These are phyloP conservation scores for Halichoerus grypus DNA, from an alignment of 2,113 vertebrate species.

Conservation along the genomic window DNA sequence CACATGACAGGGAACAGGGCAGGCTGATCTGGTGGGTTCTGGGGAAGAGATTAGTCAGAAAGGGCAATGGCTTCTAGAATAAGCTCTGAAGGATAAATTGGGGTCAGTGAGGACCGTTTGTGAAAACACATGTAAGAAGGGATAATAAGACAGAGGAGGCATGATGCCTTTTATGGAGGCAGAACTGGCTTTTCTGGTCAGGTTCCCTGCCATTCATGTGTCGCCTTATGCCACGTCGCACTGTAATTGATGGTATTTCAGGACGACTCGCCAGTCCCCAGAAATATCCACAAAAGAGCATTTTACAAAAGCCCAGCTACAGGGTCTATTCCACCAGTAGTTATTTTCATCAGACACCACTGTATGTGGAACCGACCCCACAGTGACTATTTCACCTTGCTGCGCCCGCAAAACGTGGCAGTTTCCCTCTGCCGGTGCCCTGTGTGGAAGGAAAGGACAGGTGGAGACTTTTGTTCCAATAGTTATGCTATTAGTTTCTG, in stretches of 20 bases:
- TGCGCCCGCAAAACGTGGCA: background rate
- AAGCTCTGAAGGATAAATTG: background rate
- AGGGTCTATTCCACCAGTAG: background rate
- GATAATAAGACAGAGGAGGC: background rate
- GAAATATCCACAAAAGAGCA: background rate
- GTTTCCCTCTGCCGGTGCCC: background rate
- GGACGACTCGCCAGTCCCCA: background rate
- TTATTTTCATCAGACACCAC: background rate
- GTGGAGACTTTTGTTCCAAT: background rate
- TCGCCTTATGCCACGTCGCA: background rate
- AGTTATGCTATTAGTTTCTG: background rate
- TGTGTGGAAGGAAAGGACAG: background rate
- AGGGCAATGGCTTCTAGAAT: background rate
- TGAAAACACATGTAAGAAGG: background rate
- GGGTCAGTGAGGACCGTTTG: background rate
- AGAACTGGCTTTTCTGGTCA: background rate
- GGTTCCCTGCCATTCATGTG: background rate
- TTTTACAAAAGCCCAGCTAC: background rate
- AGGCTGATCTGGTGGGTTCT: background rate
- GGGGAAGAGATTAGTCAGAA: background rate
- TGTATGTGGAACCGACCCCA: background rate
- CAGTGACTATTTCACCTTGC: background rate
- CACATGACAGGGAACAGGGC: background rate
- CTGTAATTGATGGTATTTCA: background rate
- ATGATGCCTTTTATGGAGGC: background rate